A percentile compares a stretch with the other conserved stretches of the same genome.
phyloP scores from a whole-genome alignment of 1,140 invertebrate species.

The Stratiolaelaps scimitus region DNA sequence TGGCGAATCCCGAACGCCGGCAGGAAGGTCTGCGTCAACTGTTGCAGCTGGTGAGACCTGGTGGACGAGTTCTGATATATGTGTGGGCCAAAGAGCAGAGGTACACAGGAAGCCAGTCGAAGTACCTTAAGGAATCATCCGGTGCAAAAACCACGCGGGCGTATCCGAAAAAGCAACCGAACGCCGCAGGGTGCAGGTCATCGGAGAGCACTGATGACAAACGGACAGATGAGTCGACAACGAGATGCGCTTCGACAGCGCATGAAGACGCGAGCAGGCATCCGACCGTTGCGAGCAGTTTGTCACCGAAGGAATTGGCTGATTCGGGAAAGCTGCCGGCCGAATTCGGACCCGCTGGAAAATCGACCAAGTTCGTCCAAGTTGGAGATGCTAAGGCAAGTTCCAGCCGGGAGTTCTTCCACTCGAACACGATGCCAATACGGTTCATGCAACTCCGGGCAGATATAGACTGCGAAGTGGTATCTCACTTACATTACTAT shows the following conservation, averaged over 20 bases:
- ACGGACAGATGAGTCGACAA: neutral
- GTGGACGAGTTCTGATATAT: constrained; percentile 68
- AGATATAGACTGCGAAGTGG: no score
- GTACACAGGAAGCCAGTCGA: constrained; percentile 52
- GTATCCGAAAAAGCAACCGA: constrained; percentile 39
- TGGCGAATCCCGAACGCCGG: constrained; percentile 62
- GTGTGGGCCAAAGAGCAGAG: constrained; percentile 90
- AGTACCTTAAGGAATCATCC: constrained; percentile 55
- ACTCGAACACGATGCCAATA: no score
- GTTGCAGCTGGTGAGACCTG: constrained; percentile 52
- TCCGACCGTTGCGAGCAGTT: no score
- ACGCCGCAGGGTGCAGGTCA: constrained; percentile 25
- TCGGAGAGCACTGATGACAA: no score
- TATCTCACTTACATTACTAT: no score
- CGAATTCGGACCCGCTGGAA: neutral
- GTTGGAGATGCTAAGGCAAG: no score
- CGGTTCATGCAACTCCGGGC: no score
- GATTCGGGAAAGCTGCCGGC: no score
- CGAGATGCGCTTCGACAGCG: neutral
- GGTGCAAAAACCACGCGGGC: neutral
- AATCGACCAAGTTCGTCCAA: neutral
- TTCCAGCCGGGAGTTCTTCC: no score
- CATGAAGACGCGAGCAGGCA: no score
- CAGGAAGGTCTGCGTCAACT: constrained; percentile 61
- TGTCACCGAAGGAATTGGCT: no score